Evolutionary conservation across 1,140 invertebrate genomes (phyloP).

Genomic region (Dendroctonus ponderosae): DNA sequence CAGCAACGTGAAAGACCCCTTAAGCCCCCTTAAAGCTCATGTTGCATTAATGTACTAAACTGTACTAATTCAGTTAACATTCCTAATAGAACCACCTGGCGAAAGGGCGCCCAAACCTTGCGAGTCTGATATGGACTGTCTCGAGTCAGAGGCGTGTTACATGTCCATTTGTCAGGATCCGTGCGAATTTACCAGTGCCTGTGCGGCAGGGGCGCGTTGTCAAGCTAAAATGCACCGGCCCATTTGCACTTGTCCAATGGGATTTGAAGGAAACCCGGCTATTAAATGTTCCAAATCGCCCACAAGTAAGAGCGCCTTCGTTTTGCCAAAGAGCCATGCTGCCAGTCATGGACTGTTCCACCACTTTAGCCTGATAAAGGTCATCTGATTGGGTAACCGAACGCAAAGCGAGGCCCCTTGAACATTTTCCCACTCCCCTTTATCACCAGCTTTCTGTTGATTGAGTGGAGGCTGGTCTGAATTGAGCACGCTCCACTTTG

Average conservation of each 20-base stretch:
- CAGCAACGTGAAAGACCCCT: constrained; percentile 9
- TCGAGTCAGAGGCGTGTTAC: constrained; percentile 72
- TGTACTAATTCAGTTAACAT: constrained; percentile 37
- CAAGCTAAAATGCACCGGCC: constrained; percentile 72
- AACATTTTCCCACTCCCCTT: no score
- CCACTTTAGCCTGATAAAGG: not conserved
- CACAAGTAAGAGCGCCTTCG: constrained; percentile 64
- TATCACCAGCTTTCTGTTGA: no score
- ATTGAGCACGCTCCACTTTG: no score
- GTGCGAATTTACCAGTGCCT: constrained; percentile 71
- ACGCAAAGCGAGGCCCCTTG: no score
- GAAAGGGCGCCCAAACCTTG: constrained; percentile 67
- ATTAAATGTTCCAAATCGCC: constrained; percentile 67
- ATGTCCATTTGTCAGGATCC: constrained; percentile 71
- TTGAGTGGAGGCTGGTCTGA: no score
- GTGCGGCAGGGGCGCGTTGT: constrained; percentile 69
- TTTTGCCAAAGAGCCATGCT: no score
- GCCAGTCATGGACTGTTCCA: constrained; percentile 5
- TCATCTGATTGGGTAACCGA: no score
- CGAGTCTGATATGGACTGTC: constrained; percentile 71
- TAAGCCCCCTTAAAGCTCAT: not conserved
- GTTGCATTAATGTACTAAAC: constrained; percentile 30
- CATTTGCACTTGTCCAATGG: constrained; percentile 72
- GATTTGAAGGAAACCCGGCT: constrained; percentile 73
- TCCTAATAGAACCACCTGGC: constrained; percentile 61